Evolutionary conservation across 2,113 vertebrate species (phyloP).

Genomic region (Heptranchias perlo): DNA sequence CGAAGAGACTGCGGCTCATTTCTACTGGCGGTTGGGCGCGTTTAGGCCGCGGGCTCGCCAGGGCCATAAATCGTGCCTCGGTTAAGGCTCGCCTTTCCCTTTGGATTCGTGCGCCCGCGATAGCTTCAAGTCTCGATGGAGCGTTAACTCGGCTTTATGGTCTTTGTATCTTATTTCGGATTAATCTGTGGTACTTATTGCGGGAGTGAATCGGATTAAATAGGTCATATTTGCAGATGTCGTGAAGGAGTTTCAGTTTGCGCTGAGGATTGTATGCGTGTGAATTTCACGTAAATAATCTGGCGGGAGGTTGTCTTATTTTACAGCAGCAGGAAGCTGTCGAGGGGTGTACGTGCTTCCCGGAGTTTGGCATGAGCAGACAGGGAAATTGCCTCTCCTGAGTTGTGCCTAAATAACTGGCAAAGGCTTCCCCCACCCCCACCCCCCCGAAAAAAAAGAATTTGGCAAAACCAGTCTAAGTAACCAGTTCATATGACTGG

Average conservation of each 20-base stretch:
- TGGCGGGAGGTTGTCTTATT: no score
- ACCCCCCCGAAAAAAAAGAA: background rate
- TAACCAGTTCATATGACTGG: no score
- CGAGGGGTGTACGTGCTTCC: background rate
- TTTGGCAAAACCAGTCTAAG: background rate
- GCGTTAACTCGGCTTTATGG: background rate
- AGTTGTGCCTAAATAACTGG: background rate
- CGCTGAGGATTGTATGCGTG: background rate
- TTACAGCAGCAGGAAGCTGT: background rate
- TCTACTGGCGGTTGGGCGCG: background rate
- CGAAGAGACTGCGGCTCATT: no score
- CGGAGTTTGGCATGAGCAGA: background rate
- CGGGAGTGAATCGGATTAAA: background rate
- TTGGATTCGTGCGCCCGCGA: background rate
- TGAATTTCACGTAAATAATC: background rate
- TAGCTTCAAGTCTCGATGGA: no score
- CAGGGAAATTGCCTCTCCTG: background rate
- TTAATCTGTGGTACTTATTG: background rate
- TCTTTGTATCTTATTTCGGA: no score
- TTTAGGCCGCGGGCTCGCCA: background rate
- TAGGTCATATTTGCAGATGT: background rate
- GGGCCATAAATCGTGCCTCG: background rate
- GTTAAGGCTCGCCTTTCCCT: background rate
- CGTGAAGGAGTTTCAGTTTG: background rate
- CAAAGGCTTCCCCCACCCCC: background rate